Conservation (phyloP, 1,140 invertebrate genomes). For the Bicyclus anynana region DNA sequence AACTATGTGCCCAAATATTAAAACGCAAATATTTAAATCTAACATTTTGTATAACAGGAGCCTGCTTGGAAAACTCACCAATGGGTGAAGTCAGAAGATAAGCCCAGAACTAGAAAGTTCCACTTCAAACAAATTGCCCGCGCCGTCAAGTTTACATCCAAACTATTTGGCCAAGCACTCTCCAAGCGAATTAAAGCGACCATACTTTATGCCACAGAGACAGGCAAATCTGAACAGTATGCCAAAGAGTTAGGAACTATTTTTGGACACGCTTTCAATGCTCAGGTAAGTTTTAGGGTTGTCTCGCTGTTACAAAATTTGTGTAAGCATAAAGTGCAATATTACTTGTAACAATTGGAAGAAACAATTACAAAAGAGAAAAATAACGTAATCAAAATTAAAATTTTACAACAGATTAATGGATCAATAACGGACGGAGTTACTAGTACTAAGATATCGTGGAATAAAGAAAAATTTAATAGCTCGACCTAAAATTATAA, state of each 20-base stretch:
- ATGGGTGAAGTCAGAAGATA: constrained; percentile 86
- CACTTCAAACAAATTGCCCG: constrained; percentile 98
- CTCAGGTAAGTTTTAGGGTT: constrained; percentile 82
- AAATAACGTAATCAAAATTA: too few species aligned
- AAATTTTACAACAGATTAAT: too few species aligned
- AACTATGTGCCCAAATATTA: too few species aligned
- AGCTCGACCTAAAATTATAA: too few species aligned
- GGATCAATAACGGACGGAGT: too few species aligned
- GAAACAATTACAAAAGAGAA: too few species aligned
- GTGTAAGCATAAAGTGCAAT: too few species aligned
- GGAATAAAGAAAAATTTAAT: too few species aligned
- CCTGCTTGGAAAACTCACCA: constrained; percentile 92
- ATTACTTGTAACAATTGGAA: too few species aligned
- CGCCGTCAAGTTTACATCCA: constrained; percentile 97
- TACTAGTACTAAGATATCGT: too few species aligned
- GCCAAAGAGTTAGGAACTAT: constrained; percentile 94
- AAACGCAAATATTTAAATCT: neutral
- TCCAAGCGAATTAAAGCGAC: constrained; percentile 96
- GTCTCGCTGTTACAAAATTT: neutral
- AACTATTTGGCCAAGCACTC: constrained; percentile 95
- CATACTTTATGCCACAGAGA: constrained; percentile 96
- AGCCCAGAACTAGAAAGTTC: constrained; percentile 87
- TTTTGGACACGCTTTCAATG: constrained; percentile 95
- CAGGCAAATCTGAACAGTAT: constrained; percentile 95
- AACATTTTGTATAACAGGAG: constrained; percentile 76